Percentiles rank a stretch among this genome's conserved stretches.
phyloP scores from a whole-genome alignment of 2,888 invertebrate genomes.

The Ceriagrion tenellum region DNA sequence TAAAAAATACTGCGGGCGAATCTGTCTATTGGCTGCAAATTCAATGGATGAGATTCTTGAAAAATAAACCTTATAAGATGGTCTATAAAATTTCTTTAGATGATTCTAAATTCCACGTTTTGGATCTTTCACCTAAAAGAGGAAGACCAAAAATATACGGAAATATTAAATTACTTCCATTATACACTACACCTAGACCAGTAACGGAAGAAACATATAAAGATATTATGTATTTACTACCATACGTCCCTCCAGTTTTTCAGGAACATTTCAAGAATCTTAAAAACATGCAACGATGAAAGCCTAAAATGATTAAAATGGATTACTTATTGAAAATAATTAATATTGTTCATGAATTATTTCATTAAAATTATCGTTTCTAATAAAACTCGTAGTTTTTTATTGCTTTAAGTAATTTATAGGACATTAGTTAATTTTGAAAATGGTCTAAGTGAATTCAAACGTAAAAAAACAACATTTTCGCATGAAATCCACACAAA shows the following conservation, averaged over 20 bases:
- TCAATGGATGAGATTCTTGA: conserved; percentile 65
- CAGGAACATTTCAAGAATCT: conserved; percentile 67
- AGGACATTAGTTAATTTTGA: neutral
- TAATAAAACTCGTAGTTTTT: neutral
- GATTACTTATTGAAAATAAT: neutral
- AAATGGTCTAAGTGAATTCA: no score
- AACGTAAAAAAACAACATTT: neutral
- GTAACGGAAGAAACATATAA: conserved; percentile 33
- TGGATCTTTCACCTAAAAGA: conserved; percentile 53
- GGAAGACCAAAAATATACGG: no score
- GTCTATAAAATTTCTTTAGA: conserved; percentile 68
- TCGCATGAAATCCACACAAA: neutral
- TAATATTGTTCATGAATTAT: neutral
- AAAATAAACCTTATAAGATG: no score
- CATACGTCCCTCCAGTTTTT: conserved; percentile 68
- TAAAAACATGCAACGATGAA: neutral
- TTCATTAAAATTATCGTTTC: neutral
- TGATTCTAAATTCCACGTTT: conserved; percentile 64
- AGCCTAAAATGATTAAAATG: no score
- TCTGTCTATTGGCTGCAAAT: no score
- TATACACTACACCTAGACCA: conserved; percentile 30
- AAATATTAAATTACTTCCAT: conserved; percentile 42
- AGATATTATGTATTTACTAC: no score
- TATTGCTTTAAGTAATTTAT: neutral
- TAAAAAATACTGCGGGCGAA: no score